Percentiles rank a stretch among this genome's conserved stretches.
phyloP scores from a whole-genome alignment of 1,140 invertebrate genomes.

The Drosophila kikkawai region DNA sequence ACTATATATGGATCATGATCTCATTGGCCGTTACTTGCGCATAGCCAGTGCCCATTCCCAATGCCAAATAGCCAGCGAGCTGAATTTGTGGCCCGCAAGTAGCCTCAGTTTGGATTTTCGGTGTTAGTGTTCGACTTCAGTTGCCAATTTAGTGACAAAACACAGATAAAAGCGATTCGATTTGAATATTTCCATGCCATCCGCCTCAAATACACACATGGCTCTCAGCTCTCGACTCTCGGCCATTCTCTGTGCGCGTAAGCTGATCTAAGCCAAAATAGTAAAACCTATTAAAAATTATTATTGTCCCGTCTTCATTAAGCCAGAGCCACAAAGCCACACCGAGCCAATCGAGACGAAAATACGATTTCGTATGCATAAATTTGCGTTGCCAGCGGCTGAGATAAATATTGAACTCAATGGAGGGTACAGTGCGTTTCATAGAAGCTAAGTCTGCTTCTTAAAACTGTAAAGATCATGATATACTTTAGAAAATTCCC shows the following conservation, averaged over 20 bases:
- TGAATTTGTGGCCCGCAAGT: slow-evolving; percentile 46
- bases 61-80: slow-evolving; percentile 14
- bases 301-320: slow-evolving; percentile 78
- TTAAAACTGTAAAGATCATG: background rate
- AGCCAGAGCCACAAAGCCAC: slow-evolving; percentile 44
- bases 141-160: slow-evolving; percentile 79
- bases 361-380: slow-evolving; percentile 72
- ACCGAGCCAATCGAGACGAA: slow-evolving; percentile 50
- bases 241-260: slow-evolving; percentile 26
- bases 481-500: background rate
- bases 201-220: slow-evolving; percentile 33
- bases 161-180: slow-evolving; percentile 73
- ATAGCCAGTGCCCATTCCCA: slow-evolving; percentile 63
- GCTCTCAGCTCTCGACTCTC: background rate
- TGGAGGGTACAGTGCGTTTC: slow-evolving; percentile 28
- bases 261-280: slow-evolving; percentile 63
- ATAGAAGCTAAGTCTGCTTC: background rate
- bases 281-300: slow-evolving; percentile 77
- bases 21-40: slow-evolving; percentile 58
- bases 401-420: slow-evolving; percentile 34
- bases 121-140: slow-evolving; percentile 62
- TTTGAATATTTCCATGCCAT: slow-evolving; percentile 69
- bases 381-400: slow-evolving; percentile 41
- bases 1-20: slow-evolving; percentile 76
- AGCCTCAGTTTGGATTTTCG: slow-evolving; percentile 54